A percentile compares a stretch with the other conserved stretches of the same genome.
These are phyloP conservation scores for Hydropsyche betteni DNA, from an alignment of 2,888 invertebrate genomes.

Conservation along the genomic window DNA sequence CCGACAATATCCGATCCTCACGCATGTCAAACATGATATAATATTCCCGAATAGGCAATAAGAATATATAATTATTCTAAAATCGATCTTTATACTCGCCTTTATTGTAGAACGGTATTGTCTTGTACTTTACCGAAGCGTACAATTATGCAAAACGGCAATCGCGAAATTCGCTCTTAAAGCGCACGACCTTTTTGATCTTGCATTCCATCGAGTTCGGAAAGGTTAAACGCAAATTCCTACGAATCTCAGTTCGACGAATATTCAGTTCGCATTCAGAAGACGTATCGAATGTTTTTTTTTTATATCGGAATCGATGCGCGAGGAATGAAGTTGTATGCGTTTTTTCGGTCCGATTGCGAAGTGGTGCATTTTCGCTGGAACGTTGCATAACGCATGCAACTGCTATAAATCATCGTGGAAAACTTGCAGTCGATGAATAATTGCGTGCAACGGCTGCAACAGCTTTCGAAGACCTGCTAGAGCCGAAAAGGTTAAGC, in stretches of 20 bases:
- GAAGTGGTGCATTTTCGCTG: background rate
- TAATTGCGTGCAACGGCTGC: constrained; percentile 9
- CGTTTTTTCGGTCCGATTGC: background rate
- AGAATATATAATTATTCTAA: no score
- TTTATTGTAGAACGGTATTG: background rate
- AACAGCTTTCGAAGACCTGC: background rate
- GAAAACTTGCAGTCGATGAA: background rate
- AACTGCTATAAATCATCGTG: background rate
- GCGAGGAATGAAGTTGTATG: no score
- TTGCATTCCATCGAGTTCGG: background rate
- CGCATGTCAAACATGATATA: no score
- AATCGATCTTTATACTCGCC: background rate
- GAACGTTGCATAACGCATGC: constrained; percentile 1
- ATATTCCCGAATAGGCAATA: no score
- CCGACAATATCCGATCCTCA: no score
- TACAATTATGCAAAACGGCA: constrained; percentile 12
- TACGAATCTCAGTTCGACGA: background rate
- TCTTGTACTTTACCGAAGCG: background rate
- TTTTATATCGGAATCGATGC: no score
- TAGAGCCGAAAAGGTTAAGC: constrained; percentile 11
- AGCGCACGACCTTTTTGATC: constrained; percentile 7
- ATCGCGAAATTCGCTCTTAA: constrained; percentile 10
- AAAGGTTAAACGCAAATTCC: constrained; percentile 16
- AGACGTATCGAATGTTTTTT: no score
- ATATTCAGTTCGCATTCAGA: no score